Percentiles rank a stretch among this genome's conserved stretches.
phyloP scores from a whole-genome alignment of 2,113 vertebrate genomes.

The Megaceryle maxima region DNA sequence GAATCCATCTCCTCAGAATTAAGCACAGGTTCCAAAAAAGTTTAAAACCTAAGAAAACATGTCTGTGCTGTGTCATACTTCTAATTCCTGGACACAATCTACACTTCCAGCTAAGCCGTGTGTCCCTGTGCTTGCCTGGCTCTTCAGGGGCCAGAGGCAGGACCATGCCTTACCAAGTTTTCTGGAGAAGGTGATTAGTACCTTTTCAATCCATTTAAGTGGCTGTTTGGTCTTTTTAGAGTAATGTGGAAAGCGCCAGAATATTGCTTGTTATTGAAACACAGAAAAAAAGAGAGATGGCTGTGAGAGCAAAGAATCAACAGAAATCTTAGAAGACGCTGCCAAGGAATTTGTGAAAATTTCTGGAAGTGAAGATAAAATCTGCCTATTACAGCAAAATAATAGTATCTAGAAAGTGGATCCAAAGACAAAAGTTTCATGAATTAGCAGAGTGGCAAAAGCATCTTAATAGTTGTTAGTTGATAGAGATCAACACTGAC shows the following conservation, averaged over 20 bases:
- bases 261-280: background rate
- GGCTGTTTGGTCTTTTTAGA: background rate
- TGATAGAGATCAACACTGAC: background rate
- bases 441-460: background rate
- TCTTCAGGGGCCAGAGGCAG: background rate
- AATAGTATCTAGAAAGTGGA: background rate
- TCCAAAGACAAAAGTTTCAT: background rate
- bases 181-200: background rate
- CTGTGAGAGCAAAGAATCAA: background rate
- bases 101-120: background rate
- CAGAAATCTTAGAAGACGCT: background rate
- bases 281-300: background rate
- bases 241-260: background rate
- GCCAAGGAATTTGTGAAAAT: background rate
- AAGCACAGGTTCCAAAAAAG: background rate
- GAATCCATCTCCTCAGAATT: background rate
- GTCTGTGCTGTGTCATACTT: background rate
- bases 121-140: background rate
- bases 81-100: background rate
- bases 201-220: background rate
- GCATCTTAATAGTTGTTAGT: background rate
- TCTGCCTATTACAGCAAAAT: background rate
- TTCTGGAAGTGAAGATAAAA: background rate
- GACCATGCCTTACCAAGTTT: background rate
- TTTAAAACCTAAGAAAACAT: background rate